Percentiles rank a stretch among this genome's conserved stretches.
phyloP scores from a whole-genome alignment of 2,797 vertebrate species.

The Gastrophryne carolinensis region DNA sequence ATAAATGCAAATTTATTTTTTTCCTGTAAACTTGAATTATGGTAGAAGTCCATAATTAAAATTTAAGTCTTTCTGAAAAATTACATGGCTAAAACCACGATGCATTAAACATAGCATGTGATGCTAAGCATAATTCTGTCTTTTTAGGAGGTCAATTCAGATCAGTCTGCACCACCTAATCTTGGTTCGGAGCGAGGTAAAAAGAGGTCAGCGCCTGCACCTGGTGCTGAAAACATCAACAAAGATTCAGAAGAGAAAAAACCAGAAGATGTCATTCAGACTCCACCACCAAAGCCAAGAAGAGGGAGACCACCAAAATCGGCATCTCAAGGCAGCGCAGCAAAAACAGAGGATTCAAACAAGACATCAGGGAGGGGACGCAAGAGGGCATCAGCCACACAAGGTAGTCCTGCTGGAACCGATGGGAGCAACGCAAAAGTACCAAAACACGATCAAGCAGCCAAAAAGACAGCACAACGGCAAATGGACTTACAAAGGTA shows the following conservation, averaged over 20 bases:
- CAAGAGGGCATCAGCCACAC: constrained; percentile 79
- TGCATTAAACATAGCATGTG: no score
- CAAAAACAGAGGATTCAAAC: constrained; percentile 70
- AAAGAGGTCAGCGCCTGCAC: constrained; percentile 69
- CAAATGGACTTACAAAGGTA: constrained; percentile 98
- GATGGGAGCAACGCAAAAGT: constrained; percentile 90
- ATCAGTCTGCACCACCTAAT: constrained; percentile 71
- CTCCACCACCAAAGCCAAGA: constrained; percentile 79
- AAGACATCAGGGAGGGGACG: constrained; percentile 83
- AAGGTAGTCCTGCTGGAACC: constrained; percentile 73
- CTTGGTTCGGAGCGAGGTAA: constrained; percentile 76
- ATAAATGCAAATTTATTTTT: no score
- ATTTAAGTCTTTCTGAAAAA: no score
- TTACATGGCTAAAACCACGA: no score
- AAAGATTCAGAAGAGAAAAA: constrained; percentile 73
- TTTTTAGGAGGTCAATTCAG: constrained; percentile 64
- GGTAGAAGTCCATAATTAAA: no score
- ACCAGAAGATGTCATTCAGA: constrained; percentile 70
- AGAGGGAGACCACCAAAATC: constrained; percentile 91
- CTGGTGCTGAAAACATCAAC: constrained; percentile 80
- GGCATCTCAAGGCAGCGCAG: constrained; percentile 68
- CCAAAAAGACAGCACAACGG: constrained; percentile 89
- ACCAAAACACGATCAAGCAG: constrained; percentile 84
- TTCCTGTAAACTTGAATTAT: no score
- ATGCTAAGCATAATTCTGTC: not conserved